Percentiles rank a stretch among this genome's conserved stretches.
phyloP scores from a whole-genome alignment of 2,797 vertebrate species.

The Eulemur mongoz region DNA sequence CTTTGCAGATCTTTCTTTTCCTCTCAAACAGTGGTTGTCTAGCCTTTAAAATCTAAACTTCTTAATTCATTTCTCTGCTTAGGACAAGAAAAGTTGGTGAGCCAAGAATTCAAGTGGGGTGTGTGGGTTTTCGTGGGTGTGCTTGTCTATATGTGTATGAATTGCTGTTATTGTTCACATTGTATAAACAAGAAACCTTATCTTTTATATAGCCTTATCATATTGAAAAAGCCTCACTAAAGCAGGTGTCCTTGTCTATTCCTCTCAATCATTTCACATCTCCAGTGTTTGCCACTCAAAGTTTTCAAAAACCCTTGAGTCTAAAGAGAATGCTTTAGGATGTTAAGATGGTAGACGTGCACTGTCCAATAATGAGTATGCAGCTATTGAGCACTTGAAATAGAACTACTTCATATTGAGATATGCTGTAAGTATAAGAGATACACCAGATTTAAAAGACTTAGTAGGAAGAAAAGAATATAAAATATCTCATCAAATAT shows the following conservation, averaged over 20 bases:
- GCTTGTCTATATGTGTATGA: too few relatives aligned
- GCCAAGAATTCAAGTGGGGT: not conserved
- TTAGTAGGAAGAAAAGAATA: not conserved
- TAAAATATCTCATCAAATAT: not conserved
- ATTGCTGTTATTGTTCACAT: not conserved
- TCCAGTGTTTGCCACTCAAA: not conserved
- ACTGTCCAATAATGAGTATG: not conserved
- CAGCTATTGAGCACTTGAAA: not conserved
- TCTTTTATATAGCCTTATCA: not conserved
- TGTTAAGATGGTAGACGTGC: not conserved
- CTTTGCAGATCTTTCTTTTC: not conserved
- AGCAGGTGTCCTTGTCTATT: not conserved
- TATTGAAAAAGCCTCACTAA: not conserved
- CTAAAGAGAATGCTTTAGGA: not conserved
- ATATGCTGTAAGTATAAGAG: not conserved
- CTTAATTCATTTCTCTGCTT: not conserved
- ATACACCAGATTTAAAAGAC: not conserved
- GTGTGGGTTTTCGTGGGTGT: too few relatives aligned
- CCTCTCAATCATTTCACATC: not conserved
- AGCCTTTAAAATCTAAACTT: not conserved
- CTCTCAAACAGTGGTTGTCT: not conserved
- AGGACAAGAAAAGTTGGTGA: not conserved
- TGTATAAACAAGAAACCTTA: not conserved
- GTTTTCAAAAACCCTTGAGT: not conserved
- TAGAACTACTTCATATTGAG: not conserved